Evolutionary conservation across 2,888 invertebrate genomes (phyloP), one percentile per base, ranked within the genome.

Genomic region (Sminthurinus aureus): DNA sequence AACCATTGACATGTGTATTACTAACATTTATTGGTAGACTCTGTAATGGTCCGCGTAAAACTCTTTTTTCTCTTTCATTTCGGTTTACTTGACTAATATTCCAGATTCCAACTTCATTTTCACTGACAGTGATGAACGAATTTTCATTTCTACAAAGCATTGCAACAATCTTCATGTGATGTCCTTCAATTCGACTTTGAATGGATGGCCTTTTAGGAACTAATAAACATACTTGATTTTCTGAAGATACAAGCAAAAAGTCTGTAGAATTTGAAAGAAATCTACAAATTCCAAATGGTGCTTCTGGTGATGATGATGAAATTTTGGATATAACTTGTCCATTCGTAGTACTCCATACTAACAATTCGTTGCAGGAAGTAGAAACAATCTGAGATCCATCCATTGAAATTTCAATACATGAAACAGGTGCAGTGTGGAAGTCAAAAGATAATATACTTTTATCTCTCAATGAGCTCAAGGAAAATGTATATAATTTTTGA

Each of bases 31-130:
- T 18, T 50, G 73, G 71, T 15, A 58, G 50, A 24, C 79, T 83
- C 2, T 58, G 78, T n/a, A 83, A 82, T 24, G 87, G 87, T 80
- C 85, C 87, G 0, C 58, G 13, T 18, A 58, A 2, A 2, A 18
- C 15, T 58, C 58, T 58, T 18, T 58, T 58, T 58, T 13, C 58
- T 2, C 15, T 58, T 18, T 58, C 58, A 58, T 58, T 58, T 58
- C 15, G 0, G 13, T 2, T 13, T 58, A 58, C 18, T 15, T 18
- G 58, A 18, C 9, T 18, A 15, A 88, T 83, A 81, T 83, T 87
- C 88, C 88, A 88, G 18, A 87, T 51, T 18, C 86, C 86, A 24
- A 88, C 86, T 82, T 88, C 88, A 83, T 86, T 85, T 80, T 87
- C 88, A 83, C 87, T 86, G 12, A 88, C 84, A 18, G 87, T 85